Base-by-base conservation (phyloP, 1,140 invertebrate genomes). In the Rhyzopertha dominica region DNA sequence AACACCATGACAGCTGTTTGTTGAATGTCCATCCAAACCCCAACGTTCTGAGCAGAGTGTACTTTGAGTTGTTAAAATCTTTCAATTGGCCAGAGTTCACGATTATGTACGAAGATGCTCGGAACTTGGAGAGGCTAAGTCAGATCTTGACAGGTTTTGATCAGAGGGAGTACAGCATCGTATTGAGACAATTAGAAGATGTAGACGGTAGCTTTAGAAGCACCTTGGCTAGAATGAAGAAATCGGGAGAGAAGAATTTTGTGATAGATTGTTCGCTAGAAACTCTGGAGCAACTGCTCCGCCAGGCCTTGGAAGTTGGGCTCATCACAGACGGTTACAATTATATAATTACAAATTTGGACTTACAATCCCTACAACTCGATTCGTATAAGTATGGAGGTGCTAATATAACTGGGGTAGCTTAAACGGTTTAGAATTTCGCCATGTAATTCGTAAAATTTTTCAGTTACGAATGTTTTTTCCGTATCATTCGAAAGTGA, bases 21-120 rank as follows among this genome's bases (percentile, higher is more conserved):
- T 71, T 95, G 17, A 95, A 93, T 72, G 63, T 96, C 18, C 87
- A 87, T 73, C 92, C 92, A 1, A 76, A 90, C 62, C 83, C 89
- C 4, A 62, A 75, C 2, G 70, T 77, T 4, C 70, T 93, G 54
- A 79, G 82, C 13, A 65, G 79, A 74, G 74, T 82, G 7, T 84
- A 84, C 48, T 68, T 79, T 30, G 82, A 89, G 57, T 95, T 29
- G 78, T 93, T 9, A 8, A 69, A 69, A 43, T 73, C 80, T 12
- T 82, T 79, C 61, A 74, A 82, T 30, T 95, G 93, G 92, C 79
- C 79, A 60, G 74, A 74, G 4, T 92, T 93, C 59, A 88, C 86
- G 8, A 80, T 96, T 34, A 70, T 95, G 18, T 95, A 94, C 64
- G 89, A 95, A 59, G 67, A 75, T 54, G 77, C 81, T 49, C 81